Percentiles rank a stretch among this genome's conserved stretches.
Evolutionary conservation across 2,888 invertebrate genomes (phyloP).

Genomic region (Hanleya hanleyi): DNA sequence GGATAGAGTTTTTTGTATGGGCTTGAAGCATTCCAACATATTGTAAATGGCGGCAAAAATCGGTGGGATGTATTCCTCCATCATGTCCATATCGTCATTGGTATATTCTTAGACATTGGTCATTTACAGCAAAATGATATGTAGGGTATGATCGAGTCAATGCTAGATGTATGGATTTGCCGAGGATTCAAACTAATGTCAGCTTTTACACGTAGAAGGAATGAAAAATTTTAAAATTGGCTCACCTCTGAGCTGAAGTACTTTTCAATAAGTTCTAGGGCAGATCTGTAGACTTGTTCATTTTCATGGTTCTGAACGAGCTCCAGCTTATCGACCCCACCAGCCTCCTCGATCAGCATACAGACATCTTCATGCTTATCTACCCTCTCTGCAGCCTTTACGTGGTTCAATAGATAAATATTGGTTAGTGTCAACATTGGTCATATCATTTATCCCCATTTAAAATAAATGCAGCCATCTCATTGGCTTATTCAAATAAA

Average conservation of each 20-base stretch:
- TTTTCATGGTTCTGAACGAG: slow-evolving; percentile 76
- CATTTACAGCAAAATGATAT: no score
- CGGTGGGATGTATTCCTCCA: neutral
- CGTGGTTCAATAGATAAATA: no score
- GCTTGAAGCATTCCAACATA: neutral
- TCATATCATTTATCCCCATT: no score
- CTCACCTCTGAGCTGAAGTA: slow-evolving; percentile 74
- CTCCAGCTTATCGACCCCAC: slow-evolving; percentile 77
- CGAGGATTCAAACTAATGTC: no score
- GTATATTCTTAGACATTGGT: neutral
- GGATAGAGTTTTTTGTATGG: no score
- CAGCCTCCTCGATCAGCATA: slow-evolving; percentile 89
- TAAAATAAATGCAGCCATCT: no score
- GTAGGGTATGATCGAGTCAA: neutral
- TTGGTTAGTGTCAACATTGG: no score
- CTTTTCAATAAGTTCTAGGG: slow-evolving; percentile 74
- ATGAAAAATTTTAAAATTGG: neutral
- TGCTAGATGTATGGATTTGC: no score
- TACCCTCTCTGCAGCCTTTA: slow-evolving; percentile 84
- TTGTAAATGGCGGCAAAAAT: neutral
- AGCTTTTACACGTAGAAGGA: no score
- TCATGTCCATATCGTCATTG: neutral
- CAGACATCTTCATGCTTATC: slow-evolving; percentile 86
- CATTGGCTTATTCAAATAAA: no score
- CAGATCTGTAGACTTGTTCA: slow-evolving; percentile 74